phyloP scores from a whole-genome alignment of 1,140 invertebrate species.

The Oppia nitens region DNA sequence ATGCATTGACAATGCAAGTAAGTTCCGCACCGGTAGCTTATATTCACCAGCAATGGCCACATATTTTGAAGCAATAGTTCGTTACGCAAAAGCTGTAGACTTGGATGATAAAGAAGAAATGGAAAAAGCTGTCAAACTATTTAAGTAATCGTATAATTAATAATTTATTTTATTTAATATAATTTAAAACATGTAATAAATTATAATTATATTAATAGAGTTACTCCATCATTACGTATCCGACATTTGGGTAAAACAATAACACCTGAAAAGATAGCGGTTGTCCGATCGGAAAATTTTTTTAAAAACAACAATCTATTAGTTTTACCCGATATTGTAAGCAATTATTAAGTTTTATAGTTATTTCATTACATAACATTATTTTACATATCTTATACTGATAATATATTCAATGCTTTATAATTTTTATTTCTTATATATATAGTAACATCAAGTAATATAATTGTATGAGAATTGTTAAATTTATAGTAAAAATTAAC shows the following conservation, averaged over 20 bases:
- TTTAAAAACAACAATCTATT: background rate
- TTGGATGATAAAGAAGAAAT: background rate
- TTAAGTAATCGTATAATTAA: background rate
- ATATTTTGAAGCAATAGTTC: background rate
- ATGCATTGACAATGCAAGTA: background rate
- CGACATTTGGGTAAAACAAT: background rate
- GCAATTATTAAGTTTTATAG: background rate
- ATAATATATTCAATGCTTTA: no score
- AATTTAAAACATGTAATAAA: background rate
- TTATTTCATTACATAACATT: background rate
- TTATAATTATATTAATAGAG: background rate
- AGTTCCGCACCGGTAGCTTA: background rate
- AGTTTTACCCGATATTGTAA: background rate
- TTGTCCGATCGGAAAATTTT: background rate
- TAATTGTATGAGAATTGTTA: background rate
- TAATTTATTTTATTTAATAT: background rate
- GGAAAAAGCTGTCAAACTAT: background rate
- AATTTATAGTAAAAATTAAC: background rate
- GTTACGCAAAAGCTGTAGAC: background rate
- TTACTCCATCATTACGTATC: background rate
- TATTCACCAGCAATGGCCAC: background rate
- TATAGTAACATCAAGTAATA: no score
- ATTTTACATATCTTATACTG: background rate
- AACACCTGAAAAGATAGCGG: background rate
- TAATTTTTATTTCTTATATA: no score